phyloP scores from a whole-genome alignment of 2,113 vertebrate genomes.

The Paracanthobrama guichenoti region DNA sequence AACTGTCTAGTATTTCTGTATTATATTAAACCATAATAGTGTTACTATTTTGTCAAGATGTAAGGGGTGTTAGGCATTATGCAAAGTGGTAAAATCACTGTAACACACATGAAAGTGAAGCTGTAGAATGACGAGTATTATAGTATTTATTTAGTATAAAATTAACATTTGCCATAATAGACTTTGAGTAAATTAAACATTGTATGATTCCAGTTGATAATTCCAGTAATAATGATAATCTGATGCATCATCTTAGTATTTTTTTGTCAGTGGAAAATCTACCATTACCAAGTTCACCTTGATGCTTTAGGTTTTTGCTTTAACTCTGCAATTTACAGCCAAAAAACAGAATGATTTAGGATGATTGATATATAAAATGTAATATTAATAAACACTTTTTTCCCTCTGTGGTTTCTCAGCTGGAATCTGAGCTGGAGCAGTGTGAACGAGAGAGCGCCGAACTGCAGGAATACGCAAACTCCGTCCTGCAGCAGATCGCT shows the following conservation, averaged over 20 bases:
- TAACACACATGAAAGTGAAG: not conserved
- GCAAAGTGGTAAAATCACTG: not conserved
- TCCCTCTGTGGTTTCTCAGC: slow-evolving; percentile 69
- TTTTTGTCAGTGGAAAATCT: not conserved
- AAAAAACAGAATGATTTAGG: not conserved
- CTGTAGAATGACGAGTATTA: not conserved
- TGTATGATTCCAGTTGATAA: not conserved
- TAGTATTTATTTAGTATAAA: not conserved
- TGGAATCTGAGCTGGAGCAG: slow-evolving; percentile 85
- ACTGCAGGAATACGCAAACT: slow-evolving; percentile 96
- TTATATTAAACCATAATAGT: not conserved
- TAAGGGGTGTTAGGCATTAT: not conserved
- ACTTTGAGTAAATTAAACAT: not conserved
- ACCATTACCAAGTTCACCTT: not conserved
- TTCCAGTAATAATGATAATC: not conserved
- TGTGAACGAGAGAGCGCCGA: slow-evolving; percentile 89
- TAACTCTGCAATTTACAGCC: not conserved
- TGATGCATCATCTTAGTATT: not conserved
- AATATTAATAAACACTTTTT: not conserved
- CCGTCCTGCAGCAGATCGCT: slow-evolving; percentile 94
- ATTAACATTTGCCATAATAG: not conserved
- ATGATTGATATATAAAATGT: not conserved
- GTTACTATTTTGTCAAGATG: not conserved
- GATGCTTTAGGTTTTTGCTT: not conserved
- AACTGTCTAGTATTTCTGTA: not conserved